Evolutionary conservation across 2,113 vertebrate species (phyloP).

Genomic region (Pardalotus punctatus): DNA sequence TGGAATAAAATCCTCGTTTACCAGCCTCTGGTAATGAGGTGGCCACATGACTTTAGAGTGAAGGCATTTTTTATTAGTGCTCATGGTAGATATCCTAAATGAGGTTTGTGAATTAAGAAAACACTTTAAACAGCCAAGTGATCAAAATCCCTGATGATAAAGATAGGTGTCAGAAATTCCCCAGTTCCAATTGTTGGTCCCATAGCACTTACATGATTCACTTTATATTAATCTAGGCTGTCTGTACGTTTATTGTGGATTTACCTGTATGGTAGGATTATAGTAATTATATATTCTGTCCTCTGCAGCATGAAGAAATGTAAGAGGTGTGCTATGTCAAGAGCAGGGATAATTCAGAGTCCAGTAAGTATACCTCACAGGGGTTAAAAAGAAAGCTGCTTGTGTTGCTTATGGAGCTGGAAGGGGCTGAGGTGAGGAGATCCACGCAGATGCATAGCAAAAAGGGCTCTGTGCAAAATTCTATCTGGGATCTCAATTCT

Average conservation of each 20-base stretch:
- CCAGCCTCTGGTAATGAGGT: neutral
- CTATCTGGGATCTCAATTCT: neutral
- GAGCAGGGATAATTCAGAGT: neutral
- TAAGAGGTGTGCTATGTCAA: neutral
- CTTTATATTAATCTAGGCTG: neutral
- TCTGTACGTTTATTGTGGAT: neutral
- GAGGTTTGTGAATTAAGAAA: constrained; percentile 18
- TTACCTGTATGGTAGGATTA: neutral
- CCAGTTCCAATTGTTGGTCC: neutral
- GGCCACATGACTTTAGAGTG: neutral
- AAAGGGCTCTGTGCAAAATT: neutral
- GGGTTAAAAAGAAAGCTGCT: neutral
- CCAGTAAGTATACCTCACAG: neutral
- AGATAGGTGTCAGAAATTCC: neutral
- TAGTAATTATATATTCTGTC: neutral
- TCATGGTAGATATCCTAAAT: neutral
- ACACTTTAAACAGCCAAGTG: neutral
- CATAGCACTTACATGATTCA: neutral
- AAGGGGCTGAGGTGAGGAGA: neutral
- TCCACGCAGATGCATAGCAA: neutral
- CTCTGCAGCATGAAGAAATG: neutral
- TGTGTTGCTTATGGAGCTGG: neutral
- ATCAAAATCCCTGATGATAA: neutral
- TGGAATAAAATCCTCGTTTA: constrained; percentile 31
- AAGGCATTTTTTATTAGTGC: neutral